Conservation (phyloP, 2,888 invertebrate species). For the Ecdyonurus torrentis region DNA sequence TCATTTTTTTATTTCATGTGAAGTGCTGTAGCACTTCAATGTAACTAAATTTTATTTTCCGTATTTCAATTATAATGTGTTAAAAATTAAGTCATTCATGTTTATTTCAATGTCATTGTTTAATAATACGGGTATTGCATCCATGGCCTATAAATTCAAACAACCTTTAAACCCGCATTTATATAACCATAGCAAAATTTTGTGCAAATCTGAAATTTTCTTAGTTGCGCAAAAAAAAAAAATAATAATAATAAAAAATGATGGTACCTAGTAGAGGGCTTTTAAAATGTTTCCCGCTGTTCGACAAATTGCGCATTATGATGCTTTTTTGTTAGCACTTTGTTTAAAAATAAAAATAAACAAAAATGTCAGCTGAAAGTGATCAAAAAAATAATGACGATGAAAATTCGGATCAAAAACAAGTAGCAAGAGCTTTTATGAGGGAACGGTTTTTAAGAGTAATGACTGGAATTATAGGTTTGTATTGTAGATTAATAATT, state of each 20-base stretch:
- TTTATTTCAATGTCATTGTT: background rate
- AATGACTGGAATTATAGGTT: constrained; percentile 26
- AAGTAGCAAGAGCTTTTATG: constrained; percentile 26
- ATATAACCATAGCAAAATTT: too few relatives aligned
- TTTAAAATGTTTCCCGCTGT: background rate
- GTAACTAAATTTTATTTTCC: too few relatives aligned
- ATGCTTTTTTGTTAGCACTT: background rate
- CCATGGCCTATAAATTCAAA: background rate
- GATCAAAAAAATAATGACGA: background rate
- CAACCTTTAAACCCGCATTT: too few relatives aligned
- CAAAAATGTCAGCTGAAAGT: background rate
- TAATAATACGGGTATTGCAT: background rate
- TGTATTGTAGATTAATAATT: constrained; percentile 12
- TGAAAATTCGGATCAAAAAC: constrained; percentile 19
- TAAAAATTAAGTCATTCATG: too few relatives aligned
- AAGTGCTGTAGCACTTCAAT: too few relatives aligned
- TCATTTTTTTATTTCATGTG: too few relatives aligned
- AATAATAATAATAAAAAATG: too few relatives aligned
- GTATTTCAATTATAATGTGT: too few relatives aligned
- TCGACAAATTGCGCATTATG: background rate
- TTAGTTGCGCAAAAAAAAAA: too few relatives aligned
- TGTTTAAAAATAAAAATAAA: too few relatives aligned
- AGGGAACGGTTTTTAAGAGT: constrained; percentile 28
- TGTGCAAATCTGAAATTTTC: too few relatives aligned
- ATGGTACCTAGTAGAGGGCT: background rate